phyloP scores from a whole-genome alignment of 1,140 invertebrate genomes.

The Adoxophyes honmai region DNA sequence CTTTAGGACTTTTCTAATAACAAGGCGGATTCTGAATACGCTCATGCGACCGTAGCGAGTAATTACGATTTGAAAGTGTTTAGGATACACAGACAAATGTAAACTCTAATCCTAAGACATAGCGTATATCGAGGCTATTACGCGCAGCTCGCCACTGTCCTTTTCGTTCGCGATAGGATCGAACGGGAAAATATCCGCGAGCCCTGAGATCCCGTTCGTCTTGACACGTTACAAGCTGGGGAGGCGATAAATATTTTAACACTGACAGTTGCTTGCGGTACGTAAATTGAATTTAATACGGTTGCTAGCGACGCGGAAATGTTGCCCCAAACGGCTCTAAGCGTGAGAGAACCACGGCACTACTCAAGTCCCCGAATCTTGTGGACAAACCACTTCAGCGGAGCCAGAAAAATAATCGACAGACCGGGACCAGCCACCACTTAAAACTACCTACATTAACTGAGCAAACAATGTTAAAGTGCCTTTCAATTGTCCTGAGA shows the following conservation, averaged over 20 bases:
- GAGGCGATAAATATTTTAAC: conserved; percentile 61
- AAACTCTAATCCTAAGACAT: conserved; percentile 45
- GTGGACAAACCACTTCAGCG: conserved; percentile 48
- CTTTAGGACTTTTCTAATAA: conserved; percentile 40
- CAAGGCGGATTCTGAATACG: conserved; percentile 50
- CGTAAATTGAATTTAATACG: conserved; percentile 54
- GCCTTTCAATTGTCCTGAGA: conserved; percentile 23
- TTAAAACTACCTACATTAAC: conserved; percentile 47
- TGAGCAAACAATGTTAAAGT: conserved; percentile 40
- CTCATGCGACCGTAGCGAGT: conserved; percentile 68
- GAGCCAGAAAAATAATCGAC: conserved; percentile 37
- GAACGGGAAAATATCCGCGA: conserved; percentile 52
- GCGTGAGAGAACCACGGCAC: conserved; percentile 42
- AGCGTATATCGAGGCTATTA: conserved; percentile 35
- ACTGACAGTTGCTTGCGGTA: conserved; percentile 44
- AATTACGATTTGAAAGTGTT: conserved; percentile 61
- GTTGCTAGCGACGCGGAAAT: conserved; percentile 35
- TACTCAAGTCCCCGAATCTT: conserved; percentile 39
- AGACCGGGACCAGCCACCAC: conserved; percentile 30
- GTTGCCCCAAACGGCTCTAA: conserved; percentile 24
- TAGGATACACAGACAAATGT: conserved; percentile 47
- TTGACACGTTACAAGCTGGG: conserved; percentile 57
- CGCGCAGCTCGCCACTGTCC: conserved; percentile 29
- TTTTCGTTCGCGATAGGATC: conserved; percentile 34
- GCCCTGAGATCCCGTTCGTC: conserved; percentile 49